These are phyloP conservation scores for Hydractinia echinata DNA, from an alignment of 30 jellyfish, hydroid and myxozoan genomes.

Conservation along the genomic window DNA sequence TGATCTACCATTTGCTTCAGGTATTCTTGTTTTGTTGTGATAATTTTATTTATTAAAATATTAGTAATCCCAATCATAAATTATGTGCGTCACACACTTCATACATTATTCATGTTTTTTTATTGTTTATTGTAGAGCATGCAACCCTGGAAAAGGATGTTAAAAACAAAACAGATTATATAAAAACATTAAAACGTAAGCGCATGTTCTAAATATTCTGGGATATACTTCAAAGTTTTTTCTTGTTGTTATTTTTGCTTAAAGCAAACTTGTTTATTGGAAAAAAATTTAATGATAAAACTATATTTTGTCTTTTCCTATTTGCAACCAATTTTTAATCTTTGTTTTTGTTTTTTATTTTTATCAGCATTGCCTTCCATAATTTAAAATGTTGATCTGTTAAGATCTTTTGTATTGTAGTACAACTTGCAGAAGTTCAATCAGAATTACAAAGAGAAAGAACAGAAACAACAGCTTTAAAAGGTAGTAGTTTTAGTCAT, in stretches of 20 bases:
- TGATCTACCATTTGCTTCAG: slow-evolving; percentile 30
- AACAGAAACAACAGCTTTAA: neutral
- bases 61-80: neutral
- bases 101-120: neutral
- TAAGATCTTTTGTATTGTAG: neutral
- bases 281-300: neutral
- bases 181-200: slow-evolving; percentile 27
- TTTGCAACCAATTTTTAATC: no score
- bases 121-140: slow-evolving; percentile 18
- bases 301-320: no score
- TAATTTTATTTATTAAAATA: neutral
- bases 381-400: no score
- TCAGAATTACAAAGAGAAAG: slow-evolving; percentile 1
- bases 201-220: neutral
- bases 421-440: neutral
- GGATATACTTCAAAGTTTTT: neutral
- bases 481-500: neutral
- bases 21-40: neutral
- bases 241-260: neutral
- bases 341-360: no score
- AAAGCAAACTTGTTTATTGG: neutral
- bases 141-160: slow-evolving; percentile 42
- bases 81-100: neutral
- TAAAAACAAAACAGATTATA: slow-evolving; percentile 18
- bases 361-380: no score